Conservation (phyloP, 1,140 invertebrate species). For the Manduca sexta region DNA sequence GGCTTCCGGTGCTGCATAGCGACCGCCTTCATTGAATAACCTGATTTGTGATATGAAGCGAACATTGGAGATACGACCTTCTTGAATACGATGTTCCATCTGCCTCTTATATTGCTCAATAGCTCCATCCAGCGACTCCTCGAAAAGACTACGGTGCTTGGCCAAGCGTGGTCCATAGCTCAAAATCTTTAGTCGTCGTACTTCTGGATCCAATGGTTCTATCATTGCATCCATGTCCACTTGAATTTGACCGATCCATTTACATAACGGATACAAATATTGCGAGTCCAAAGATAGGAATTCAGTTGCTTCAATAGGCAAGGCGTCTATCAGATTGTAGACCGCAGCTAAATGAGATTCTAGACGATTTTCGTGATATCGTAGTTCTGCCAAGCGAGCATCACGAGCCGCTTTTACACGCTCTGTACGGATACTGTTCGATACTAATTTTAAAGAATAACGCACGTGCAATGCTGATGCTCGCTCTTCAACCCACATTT, state of each 20-base stretch:
- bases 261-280: conserved; percentile 42
- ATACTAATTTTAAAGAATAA: conserved; percentile 43
- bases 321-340: conserved; percentile 28
- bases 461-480: conserved; percentile 34
- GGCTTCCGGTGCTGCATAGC: conserved; percentile 37
- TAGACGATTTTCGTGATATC: conserved; percentile 36
- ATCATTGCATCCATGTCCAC: conserved; percentile 29
- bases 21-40: conserved; percentile 45
- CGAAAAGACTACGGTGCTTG: conserved; percentile 35
- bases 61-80: conserved; percentile 41
- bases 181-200: conserved; percentile 45
- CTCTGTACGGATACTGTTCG: conserved; percentile 42
- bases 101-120: conserved; percentile 29
- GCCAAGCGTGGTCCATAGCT: conserved; percentile 42
- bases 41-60: conserved; percentile 39
- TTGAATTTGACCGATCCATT: conserved; percentile 35
- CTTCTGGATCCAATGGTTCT: conserved; percentile 31
- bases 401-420: conserved; percentile 35
- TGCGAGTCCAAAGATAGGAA: conserved; percentile 33
- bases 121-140: conserved; percentile 35
- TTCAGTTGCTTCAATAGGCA: conserved; percentile 34
- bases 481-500: conserved; percentile 41
- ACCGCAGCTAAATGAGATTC: conserved; percentile 45
- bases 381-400: conserved; percentile 34
- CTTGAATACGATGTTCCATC: conserved; percentile 32